These are phyloP conservation scores for Bostrychus sinensis DNA, from an alignment of 2,113 vertebrate genomes.

Conservation along the genomic window DNA sequence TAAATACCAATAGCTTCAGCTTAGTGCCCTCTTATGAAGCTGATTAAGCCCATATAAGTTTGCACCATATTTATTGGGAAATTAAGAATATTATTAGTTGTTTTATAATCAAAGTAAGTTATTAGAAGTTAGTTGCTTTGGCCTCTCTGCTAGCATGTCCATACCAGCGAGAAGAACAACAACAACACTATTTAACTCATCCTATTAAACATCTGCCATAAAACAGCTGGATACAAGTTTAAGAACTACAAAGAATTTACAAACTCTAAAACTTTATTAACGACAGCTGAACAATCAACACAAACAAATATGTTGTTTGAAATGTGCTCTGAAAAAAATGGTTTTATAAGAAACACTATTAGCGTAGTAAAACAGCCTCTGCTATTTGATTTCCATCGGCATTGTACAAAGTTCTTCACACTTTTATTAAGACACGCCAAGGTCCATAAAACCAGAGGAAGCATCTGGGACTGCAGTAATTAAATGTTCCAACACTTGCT, in stretches of 20 bases:
- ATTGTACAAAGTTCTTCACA: conserved; percentile 17
- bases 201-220: conserved; percentile 17
- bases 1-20: too few species aligned
- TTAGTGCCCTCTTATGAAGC: too few species aligned
- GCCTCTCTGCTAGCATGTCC: conserved; percentile 15
- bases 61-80: too few species aligned
- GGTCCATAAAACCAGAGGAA: conserved; percentile 33
- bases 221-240: conserved; percentile 21
- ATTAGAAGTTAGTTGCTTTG: neutral
- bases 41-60: too few species aligned
- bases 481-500: conserved; percentile 54
- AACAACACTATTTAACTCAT: conserved; percentile 9
- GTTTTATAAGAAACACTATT: conserved; percentile 9
- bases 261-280: conserved; percentile 6
- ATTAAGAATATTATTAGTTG: too few species aligned
- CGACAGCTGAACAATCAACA: neutral
- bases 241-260: conserved; percentile 23
- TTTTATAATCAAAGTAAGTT: too few species aligned
- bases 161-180: neutral
- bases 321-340: neutral
- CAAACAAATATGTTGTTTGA: neutral
- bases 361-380: neutral
- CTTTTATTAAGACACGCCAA: conserved; percentile 16
- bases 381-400: conserved; percentile 8
- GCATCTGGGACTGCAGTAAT: conserved; percentile 64